Evolutionary conservation across 2,888 invertebrate genomes (phyloP).

Genomic region (Lasius fuliginosus): DNA sequence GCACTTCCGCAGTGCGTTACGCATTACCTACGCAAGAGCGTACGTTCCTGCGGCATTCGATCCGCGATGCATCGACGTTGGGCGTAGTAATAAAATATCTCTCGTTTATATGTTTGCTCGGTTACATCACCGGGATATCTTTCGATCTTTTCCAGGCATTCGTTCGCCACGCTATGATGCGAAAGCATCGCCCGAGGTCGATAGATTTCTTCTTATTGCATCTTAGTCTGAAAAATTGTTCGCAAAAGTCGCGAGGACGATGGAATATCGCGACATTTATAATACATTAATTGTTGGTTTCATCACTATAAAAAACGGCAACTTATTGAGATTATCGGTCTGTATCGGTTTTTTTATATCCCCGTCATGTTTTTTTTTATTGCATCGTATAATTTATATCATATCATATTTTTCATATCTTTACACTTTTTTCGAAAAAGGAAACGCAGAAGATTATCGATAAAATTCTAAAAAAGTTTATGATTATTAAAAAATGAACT

Average conservation of each 20-base stretch:
- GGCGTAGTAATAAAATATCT: conserved; percentile 47
- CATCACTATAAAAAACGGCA: neutral
- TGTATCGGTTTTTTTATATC: neutral
- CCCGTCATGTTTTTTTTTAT: neutral
- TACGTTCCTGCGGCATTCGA: conserved; percentile 30
- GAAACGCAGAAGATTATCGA: neutral
- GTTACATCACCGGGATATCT: conserved; percentile 41
- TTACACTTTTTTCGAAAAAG: neutral
- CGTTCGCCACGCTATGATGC: neutral
- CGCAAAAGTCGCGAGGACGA: conserved; percentile 5
- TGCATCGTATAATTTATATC: neutral
- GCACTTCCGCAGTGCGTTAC: conserved; percentile 53
- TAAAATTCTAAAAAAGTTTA: neutral
- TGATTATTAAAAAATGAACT: neutral
- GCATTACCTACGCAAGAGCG: conserved; percentile 38
- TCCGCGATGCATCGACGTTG: conserved; percentile 46
- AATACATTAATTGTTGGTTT: neutral
- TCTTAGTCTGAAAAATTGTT: conserved; percentile 20
- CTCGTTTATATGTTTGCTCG: conserved; percentile 33
- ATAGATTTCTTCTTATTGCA: conserved; percentile 39
- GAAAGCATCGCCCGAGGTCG: conserved; percentile 32
- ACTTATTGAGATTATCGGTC: too few relatives aligned
- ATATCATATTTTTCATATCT: neutral
- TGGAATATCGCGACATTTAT: neutral
- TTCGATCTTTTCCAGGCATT: conserved; percentile 38